Conservation (phyloP, 2,888 invertebrate species). For the Cordilura impudica region DNA sequence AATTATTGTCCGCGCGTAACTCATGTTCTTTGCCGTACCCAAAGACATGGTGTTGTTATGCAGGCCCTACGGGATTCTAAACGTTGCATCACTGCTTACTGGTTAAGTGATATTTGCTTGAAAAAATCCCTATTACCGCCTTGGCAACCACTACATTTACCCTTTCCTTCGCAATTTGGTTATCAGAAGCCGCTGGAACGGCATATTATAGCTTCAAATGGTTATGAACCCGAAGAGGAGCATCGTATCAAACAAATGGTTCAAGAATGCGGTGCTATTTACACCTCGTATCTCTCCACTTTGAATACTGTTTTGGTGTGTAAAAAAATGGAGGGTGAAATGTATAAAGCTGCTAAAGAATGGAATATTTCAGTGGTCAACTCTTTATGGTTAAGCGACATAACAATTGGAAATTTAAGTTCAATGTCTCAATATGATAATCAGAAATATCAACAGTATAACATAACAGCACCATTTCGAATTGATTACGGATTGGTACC, state of each 20-base stretch:
- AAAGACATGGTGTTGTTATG: constrained; percentile 93
- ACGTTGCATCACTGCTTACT: constrained; percentile 89
- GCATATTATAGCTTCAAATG: constrained; percentile 90
- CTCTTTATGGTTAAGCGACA: constrained; percentile 94
- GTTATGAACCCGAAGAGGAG: constrained; percentile 93
- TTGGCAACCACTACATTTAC: constrained; percentile 95
- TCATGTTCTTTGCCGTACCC: constrained; percentile 94
- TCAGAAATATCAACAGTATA: constrained; percentile 93
- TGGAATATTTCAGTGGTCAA: constrained; percentile 96
- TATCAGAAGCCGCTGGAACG: constrained; percentile 86
- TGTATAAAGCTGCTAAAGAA: constrained; percentile 93
- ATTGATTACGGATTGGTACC: constrained; percentile 92
- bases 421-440: constrained; percentile 89
- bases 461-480: constrained; percentile 87
- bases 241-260: constrained; percentile 90
- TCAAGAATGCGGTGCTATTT: constrained; percentile 89
- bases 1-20: constrained; percentile 92
- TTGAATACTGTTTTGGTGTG: constrained; percentile 89
- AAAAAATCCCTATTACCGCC: constrained; percentile 93
- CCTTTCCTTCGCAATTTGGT: constrained; percentile 83
- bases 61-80: constrained; percentile 85
- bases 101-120: constrained; percentile 93
- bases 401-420: constrained; percentile 91
- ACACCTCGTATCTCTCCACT: constrained; percentile 87
- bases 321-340: constrained; percentile 90